Conservation (phyloP, 2,113 vertebrate species). For the Seriola aureovittata region DNA sequence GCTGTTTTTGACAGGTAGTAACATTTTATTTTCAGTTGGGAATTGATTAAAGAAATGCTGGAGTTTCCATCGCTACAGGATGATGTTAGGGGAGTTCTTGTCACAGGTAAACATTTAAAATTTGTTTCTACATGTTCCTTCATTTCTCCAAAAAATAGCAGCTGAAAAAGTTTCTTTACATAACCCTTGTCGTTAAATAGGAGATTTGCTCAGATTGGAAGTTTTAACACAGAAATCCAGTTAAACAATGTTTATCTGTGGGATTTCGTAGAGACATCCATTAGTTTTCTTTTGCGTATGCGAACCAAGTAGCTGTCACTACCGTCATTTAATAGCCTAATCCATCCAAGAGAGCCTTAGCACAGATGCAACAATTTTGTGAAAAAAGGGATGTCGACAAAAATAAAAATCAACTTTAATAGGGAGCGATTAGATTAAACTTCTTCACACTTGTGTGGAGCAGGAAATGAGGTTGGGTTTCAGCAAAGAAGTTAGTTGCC, state of each 20-base stretch:
- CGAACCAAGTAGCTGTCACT: not conserved
- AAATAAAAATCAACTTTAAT: not conserved
- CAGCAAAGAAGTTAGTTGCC: not conserved
- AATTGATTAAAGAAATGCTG: slow-evolving; percentile 26
- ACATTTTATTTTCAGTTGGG: not conserved
- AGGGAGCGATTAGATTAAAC: not conserved
- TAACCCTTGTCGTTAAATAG: not conserved
- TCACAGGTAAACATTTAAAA: not conserved
- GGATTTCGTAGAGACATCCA: not conserved
- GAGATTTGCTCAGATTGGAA: not conserved
- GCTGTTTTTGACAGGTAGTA: not conserved
- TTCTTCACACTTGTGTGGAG: not conserved
- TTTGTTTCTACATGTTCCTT: not conserved
- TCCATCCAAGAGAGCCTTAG: not conserved
- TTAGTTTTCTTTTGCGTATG: not conserved
- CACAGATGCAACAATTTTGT: not conserved
- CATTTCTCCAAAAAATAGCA: not conserved
- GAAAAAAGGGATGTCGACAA: not conserved
- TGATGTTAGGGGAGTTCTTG: not conserved
- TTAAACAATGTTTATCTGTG: not conserved
- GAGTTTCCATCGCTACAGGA: not conserved
- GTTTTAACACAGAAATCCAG: not conserved
- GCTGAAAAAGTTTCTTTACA: not conserved
- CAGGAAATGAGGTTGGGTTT: not conserved
- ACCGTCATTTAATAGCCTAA: not conserved